A percentile compares a stretch with the other conserved stretches of the same genome.
phyloP scores from a whole-genome alignment of 2,113 vertebrate species.

The Sorex araneus region DNA sequence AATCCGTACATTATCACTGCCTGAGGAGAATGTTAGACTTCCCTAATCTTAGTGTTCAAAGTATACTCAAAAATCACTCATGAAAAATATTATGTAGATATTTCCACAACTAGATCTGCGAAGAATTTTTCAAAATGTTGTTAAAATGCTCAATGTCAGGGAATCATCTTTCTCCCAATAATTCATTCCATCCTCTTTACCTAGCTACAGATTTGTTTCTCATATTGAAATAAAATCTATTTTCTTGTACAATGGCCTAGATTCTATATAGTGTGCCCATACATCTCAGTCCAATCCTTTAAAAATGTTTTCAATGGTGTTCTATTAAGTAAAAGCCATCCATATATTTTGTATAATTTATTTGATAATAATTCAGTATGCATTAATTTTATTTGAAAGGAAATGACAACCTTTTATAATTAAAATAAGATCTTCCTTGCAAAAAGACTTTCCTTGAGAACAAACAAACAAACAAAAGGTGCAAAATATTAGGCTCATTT shows the following conservation, averaged over 20 bases:
- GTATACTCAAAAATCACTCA: background rate
- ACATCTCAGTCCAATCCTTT: background rate
- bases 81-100: background rate
- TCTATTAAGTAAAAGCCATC: background rate
- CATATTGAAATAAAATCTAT: background rate
- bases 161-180: background rate
- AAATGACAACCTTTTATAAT: conserved; percentile 32
- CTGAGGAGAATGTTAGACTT: background rate
- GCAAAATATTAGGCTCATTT: background rate
- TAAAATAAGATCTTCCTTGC: background rate
- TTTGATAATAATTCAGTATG: background rate
- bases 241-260: background rate
- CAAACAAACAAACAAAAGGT: background rate
- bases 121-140: background rate
- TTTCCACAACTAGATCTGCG: background rate
- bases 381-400: background rate
- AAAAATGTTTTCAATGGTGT: too few relatives aligned
- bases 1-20: background rate
- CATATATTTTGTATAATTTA: background rate
- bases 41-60: background rate
- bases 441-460: background rate
- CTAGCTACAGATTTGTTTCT: background rate
- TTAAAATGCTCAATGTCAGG: background rate
- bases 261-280: background rate
- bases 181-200: background rate